Evolutionary conservation across 1,140 invertebrate genomes (phyloP).

Genomic region (Vanessa tameamea): DNA sequence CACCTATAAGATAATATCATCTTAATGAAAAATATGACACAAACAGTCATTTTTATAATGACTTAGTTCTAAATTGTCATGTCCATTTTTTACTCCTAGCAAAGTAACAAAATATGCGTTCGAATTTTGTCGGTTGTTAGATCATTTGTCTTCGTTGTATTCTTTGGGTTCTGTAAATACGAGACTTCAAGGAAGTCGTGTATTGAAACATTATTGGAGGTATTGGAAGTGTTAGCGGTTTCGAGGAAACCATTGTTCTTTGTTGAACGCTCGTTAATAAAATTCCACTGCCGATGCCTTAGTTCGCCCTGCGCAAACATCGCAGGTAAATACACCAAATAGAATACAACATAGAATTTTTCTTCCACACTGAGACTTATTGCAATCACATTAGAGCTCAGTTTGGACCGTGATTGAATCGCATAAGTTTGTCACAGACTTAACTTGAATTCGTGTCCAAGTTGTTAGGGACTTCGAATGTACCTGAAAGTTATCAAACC

Average conservation of each 20-base stretch:
- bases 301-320: conserved; percentile 49
- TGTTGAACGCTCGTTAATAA: conserved; percentile 48
- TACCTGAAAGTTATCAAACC: conserved; percentile 41
- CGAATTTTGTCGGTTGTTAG: background rate
- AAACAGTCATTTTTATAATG: too few relatives aligned
- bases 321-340: conserved; percentile 51
- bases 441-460: conserved; percentile 61
- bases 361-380: conserved; percentile 19
- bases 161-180: conserved; percentile 1
- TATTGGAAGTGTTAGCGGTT: conserved; percentile 25
- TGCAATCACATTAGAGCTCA: conserved; percentile 14
- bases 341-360: conserved; percentile 1
- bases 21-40: too few relatives aligned
- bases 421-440: conserved; percentile 39
- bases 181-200: conserved; percentile 26
- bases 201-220: conserved; percentile 18
- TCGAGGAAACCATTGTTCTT: conserved; percentile 45
- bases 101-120: background rate
- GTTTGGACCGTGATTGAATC: conserved; percentile 3
- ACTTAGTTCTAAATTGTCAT: too few relatives aligned
- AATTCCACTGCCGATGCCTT: conserved; percentile 43
- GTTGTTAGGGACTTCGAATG: conserved; percentile 54
- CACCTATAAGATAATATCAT: too few relatives aligned
- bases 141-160: background rate
- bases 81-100: too few relatives aligned